Conservation (phyloP, 2,888 invertebrate genomes). For the Heliconius ethilla region DNA sequence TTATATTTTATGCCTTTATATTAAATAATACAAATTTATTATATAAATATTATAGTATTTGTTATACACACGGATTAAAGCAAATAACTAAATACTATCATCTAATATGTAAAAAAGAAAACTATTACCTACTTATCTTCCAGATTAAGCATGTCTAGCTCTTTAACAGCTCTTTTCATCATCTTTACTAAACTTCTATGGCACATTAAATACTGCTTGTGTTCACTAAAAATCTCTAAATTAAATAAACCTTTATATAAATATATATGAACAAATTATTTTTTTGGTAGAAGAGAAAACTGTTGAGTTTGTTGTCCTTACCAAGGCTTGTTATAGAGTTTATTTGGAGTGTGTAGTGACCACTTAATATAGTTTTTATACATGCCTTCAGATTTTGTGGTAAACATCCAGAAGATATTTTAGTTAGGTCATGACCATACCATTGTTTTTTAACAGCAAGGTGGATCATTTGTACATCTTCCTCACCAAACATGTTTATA, state of each 20-base stretch:
- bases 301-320: not conserved
- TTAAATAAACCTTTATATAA: no score
- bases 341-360: conserved; percentile 10
- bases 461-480: not conserved
- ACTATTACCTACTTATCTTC: conserved; percentile 15
- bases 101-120: not conserved
- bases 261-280: not conserved
- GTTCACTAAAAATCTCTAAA: not conserved
- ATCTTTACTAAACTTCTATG: not conserved
- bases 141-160: not conserved
- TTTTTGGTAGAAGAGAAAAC: not conserved
- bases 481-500: not conserved
- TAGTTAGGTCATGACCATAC: conserved; percentile 8
- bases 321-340: not conserved
- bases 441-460: not conserved
- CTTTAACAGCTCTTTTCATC: not conserved
- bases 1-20: no score
- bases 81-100: not conserved
- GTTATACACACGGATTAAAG: no score
- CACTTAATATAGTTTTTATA: not conserved
- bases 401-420: conserved; percentile 11
- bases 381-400: not conserved
- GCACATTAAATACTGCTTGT: not conserved
- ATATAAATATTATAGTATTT: no score
- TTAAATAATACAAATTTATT: no score